These are phyloP conservation scores for Oostethus manadensis DNA, from an alignment of 2,113 vertebrate species.

Conservation along the genomic window DNA sequence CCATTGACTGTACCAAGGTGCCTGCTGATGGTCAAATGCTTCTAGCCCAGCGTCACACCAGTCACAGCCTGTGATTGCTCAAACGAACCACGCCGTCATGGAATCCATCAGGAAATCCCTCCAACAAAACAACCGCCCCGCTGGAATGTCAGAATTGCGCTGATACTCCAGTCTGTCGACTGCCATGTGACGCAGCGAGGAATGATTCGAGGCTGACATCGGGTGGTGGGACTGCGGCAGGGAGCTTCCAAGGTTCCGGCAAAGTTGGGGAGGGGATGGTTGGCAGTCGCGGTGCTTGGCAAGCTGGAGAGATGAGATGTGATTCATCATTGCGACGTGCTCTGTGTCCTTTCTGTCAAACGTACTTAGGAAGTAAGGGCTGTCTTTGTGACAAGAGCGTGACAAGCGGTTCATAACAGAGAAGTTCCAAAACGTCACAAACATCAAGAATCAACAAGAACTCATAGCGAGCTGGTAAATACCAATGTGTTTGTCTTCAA, in stretches of 20 bases:
- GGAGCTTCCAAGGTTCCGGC: slow-evolving; percentile 30
- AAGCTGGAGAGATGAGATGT: slow-evolving; percentile 33
- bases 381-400: slow-evolving; percentile 3
- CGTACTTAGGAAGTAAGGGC: slow-evolving; percentile 14
- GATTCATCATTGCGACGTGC: slow-evolving; percentile 44
- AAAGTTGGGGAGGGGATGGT: slow-evolving; percentile 33
- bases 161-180: slow-evolving; percentile 28
- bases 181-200: slow-evolving; percentile 51
- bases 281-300: slow-evolving; percentile 46
- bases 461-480: neutral
- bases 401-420: slow-evolving; percentile 7
- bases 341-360: slow-evolving; percentile 43
- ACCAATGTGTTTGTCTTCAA: slow-evolving; percentile 5
- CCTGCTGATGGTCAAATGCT: slow-evolving; percentile 11
- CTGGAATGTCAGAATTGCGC: slow-evolving; percentile 64
- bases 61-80: slow-evolving; percentile 43
- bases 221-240: slow-evolving; percentile 22
- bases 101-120: slow-evolving; percentile 67
- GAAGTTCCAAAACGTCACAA: neutral
- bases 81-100: slow-evolving; percentile 56
- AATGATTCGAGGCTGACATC: slow-evolving; percentile 41
- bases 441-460: neutral
- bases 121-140: slow-evolving; percentile 51
- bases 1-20: too few species aligned
- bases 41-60: slow-evolving; percentile 45